A percentile compares a stretch with the other conserved stretches of the same genome.
phyloP scores from a whole-genome alignment of 2,113 vertebrate species.

The Penelope pileata region DNA sequence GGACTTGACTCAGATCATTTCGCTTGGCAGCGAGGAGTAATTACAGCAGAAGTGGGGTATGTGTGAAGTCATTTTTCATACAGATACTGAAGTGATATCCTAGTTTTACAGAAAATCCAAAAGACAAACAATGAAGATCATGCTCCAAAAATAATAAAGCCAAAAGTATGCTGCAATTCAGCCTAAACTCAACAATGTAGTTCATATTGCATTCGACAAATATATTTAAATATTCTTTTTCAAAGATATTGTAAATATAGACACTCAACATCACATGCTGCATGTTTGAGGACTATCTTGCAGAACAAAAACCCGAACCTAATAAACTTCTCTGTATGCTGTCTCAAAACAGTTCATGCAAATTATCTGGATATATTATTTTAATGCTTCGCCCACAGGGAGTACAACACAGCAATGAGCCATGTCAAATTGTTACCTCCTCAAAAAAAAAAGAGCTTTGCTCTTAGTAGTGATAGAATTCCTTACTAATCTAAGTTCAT shows the following conservation, averaged over 20 bases:
- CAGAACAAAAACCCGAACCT: slow-evolving; percentile 20
- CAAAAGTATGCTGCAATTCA: background rate
- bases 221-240: background rate
- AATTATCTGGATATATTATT: slow-evolving; percentile 49
- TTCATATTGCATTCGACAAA: background rate
- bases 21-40: background rate
- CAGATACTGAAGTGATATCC: background rate
- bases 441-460: rapidly evolving
- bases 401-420: background rate
- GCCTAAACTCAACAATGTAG: background rate
- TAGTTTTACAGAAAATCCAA: slow-evolving; percentile 1
- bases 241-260: background rate
- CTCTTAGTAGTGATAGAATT: background rate
- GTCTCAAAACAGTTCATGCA: slow-evolving; percentile 16
- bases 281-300: background rate
- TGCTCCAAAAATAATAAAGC: background rate
- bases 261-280: background rate
- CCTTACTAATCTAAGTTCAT: background rate
- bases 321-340: slow-evolving; percentile 7
- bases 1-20: slow-evolving; percentile 15
- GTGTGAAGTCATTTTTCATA: background rate
- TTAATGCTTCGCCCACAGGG: background rate
- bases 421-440: background rate
- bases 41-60: background rate
- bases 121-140: background rate